Evolutionary conservation across 1,140 invertebrate genomes (phyloP).

Genomic region (Brachystomella parvula): DNA sequence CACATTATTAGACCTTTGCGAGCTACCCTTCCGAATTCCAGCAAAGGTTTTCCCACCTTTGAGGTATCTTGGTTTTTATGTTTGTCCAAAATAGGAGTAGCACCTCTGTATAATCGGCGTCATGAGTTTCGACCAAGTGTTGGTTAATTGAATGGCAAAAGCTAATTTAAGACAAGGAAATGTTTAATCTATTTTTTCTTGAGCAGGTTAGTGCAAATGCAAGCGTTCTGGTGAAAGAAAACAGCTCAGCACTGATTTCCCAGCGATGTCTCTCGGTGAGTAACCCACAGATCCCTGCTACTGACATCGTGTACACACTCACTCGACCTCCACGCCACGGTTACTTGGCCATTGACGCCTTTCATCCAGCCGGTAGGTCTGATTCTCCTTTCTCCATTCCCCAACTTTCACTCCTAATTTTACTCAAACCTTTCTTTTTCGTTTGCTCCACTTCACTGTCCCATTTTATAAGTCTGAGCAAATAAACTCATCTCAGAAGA

Average conservation of each 20-base stretch:
- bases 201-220: constrained; percentile 39
- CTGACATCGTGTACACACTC: constrained; percentile 46
- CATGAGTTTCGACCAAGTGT: neutral
- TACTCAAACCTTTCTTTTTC: neutral
- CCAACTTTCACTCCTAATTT: neutral
- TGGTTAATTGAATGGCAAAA: neutral
- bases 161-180: neutral
- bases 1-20: too few species aligned
- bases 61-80: too few species aligned
- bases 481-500: neutral
- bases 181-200: neutral
- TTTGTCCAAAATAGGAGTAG: too few species aligned
- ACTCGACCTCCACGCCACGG: constrained; percentile 44
- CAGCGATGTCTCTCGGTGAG: constrained; percentile 41
- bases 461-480: neutral
- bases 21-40: too few species aligned
- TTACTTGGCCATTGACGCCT: constrained; percentile 36
- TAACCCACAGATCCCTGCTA: constrained; percentile 47
- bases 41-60: too few species aligned
- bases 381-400: constrained; percentile 1
- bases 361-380: constrained; percentile 26
- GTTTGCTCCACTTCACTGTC: constrained; percentile 1
- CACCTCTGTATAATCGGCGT: too few species aligned
- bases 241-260: constrained; percentile 41
- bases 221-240: constrained; percentile 43